phyloP scores from a whole-genome alignment of 1,140 invertebrate species.

The Pararge aegeria region DNA sequence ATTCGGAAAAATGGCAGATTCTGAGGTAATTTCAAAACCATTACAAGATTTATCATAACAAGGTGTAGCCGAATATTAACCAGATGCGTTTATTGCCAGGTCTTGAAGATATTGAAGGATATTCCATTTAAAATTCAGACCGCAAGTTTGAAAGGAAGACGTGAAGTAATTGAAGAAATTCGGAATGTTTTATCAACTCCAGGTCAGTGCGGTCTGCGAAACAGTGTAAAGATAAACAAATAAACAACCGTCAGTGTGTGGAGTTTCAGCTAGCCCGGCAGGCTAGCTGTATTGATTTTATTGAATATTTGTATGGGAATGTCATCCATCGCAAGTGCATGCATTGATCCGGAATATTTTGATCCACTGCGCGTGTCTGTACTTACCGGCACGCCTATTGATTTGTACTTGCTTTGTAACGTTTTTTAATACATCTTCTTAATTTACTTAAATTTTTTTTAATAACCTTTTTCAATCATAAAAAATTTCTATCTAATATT shows the following conservation, averaged over 20 bases:
- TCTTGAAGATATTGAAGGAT: conserved; percentile 88
- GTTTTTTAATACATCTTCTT: background rate
- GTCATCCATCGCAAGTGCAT: conserved; percentile 14
- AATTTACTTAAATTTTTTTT: background rate
- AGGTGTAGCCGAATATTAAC: conserved; percentile 22
- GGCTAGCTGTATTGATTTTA: conserved; percentile 60
- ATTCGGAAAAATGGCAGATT: conserved; percentile 69
- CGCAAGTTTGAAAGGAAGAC: conserved; percentile 87
- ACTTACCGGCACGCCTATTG: background rate
- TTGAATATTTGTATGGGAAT: conserved; percentile 45
- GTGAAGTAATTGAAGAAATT: conserved; percentile 86
- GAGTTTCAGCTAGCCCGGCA: conserved; percentile 10
- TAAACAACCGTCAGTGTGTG: background rate
- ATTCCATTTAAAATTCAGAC: conserved; percentile 89
- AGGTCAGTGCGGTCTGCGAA: conserved; percentile 80
- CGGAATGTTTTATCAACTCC: conserved; percentile 85
- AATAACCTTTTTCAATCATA: background rate
- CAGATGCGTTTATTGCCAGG: conserved; percentile 77
- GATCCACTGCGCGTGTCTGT: background rate
- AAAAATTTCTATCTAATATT: too few species aligned
- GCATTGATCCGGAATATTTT: conserved; percentile 13
- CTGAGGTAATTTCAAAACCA: conserved; percentile 54
- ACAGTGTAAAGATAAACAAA: background rate
- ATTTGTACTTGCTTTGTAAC: background rate
- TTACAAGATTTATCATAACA: conserved; percentile 3